These are phyloP conservation scores for Euphysa ruthae DNA, from an alignment of 30 jellyfish, hydroid and myxozoan species.

Conservation along the genomic window DNA sequence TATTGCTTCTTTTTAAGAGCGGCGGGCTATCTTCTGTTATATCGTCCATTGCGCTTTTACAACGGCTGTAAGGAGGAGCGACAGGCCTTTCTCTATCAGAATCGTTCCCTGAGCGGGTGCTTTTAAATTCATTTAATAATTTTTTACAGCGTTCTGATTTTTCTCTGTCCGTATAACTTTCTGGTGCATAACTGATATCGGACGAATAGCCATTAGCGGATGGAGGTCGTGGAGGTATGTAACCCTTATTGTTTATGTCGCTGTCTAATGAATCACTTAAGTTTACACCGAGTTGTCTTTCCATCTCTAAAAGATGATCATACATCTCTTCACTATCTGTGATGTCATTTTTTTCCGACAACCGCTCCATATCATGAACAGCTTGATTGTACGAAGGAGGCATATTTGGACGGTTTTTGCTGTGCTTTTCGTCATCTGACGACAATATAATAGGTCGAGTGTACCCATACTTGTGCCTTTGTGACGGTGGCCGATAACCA, in stretches of 20 bases:
- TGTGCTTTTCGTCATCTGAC: conserved; percentile 45
- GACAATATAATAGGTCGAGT: conserved; percentile 37
- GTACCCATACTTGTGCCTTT: conserved; percentile 1
- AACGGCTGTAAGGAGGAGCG: conserved; percentile 44
- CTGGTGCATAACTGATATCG: conserved; percentile 54
- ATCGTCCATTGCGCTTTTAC: conserved; percentile 56
- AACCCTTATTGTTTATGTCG: conserved; percentile 44
- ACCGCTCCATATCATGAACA: conserved; percentile 24
- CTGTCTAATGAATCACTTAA: conserved; percentile 88
- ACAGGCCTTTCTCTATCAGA: conserved; percentile 17
- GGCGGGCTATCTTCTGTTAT: conserved; percentile 58
- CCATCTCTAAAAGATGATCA: conserved; percentile 67
- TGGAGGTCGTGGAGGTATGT: conserved; percentile 45
- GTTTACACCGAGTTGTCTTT: conserved; percentile 68
- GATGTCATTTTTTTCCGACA: conserved; percentile 35
- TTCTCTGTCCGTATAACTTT: conserved; percentile 67
- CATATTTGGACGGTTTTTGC: conserved; percentile 45
- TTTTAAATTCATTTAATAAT: conserved; percentile 74
- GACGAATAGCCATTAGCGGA: conserved; percentile 37
- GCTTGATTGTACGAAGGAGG: conserved; percentile 41
- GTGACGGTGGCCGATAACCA: conserved; percentile 28
- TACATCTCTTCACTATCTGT: conserved; percentile 84
- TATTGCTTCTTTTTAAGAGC: conserved; percentile 55
- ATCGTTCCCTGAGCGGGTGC: conserved; percentile 31
- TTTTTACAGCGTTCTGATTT: conserved; percentile 81